phyloP scores from a whole-genome alignment of 2,113 vertebrate species.

The Nymphicus hollandicus region DNA sequence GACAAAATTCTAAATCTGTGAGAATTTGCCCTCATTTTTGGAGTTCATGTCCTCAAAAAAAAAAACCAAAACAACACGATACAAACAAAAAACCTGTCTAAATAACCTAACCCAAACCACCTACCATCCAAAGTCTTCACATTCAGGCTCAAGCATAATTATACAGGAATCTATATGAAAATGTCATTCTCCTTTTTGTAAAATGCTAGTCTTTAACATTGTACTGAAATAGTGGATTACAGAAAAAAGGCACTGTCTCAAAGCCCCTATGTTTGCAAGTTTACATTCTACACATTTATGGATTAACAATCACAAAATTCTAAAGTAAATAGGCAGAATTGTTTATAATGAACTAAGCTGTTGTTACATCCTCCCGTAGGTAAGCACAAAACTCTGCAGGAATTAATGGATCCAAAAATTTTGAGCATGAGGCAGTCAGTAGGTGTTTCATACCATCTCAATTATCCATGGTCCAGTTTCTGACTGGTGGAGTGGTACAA shows the following conservation, averaged over 20 bases:
- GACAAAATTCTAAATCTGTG: background rate
- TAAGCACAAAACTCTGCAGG: constrained; percentile 19
- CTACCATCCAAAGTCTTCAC: background rate
- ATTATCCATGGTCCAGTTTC: constrained; percentile 61
- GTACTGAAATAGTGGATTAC: background rate
- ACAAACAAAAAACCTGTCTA: background rate
- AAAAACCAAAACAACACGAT: accelerated
- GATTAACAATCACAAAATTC: constrained; percentile 46
- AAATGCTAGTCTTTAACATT: background rate
- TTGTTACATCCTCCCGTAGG: constrained; percentile 40
- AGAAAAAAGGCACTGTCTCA: background rate
- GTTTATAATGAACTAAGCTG: constrained; percentile 53
- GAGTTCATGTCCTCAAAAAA: background rate
- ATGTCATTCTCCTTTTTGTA: background rate
- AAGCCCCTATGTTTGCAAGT: background rate
- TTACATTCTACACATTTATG: background rate
- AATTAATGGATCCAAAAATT: constrained; percentile 66
- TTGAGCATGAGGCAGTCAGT: constrained; percentile 13
- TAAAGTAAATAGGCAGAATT: constrained; percentile 65
- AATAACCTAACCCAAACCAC: background rate
- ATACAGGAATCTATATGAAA: background rate
- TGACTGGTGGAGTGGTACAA: constrained; percentile 42
- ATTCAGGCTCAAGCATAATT: background rate
- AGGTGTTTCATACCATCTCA: constrained; percentile 56
- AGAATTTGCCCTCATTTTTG: background rate